These are phyloP conservation scores for Zaprionus taronus DNA, from an alignment of 1,140 invertebrate genomes.

Conservation along the genomic window DNA sequence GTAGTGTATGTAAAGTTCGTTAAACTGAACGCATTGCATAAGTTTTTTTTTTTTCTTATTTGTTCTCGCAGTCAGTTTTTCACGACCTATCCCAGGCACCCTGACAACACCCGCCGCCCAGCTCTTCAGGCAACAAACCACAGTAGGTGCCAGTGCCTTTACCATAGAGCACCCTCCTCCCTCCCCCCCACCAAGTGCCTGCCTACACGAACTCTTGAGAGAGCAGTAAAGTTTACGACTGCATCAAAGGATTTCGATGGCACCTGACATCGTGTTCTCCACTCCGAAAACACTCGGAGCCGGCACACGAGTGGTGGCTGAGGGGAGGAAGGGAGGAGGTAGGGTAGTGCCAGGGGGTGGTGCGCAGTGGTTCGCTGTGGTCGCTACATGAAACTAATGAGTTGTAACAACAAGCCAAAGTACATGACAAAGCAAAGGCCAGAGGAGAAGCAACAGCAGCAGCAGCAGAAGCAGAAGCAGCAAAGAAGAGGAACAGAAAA, in stretches of 20 bases:
- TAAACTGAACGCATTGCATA: neutral
- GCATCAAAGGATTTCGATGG: slow-evolving; percentile 68
- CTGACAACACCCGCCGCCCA: no score
- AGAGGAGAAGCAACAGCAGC: slow-evolving; percentile 10
- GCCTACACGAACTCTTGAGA: slow-evolving; percentile 37
- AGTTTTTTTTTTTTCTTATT: slow-evolving; percentile 11
- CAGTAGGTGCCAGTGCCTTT: neutral
- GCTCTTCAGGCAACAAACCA: no score
- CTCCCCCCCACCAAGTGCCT: neutral
- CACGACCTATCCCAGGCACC: neutral
- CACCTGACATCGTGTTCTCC: slow-evolving; percentile 36
- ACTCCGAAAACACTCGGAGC: slow-evolving; percentile 8
- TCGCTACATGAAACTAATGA: slow-evolving; percentile 68
- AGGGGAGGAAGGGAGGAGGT: no score
- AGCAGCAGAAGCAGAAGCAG: neutral
- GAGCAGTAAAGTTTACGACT: slow-evolving; percentile 65
- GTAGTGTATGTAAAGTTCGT: neutral
- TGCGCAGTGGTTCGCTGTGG: slow-evolving; percentile 1
- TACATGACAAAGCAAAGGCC: slow-evolving; percentile 50
- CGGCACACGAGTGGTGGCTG: neutral
- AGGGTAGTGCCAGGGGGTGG: neutral
- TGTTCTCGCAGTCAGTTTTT: slow-evolving; percentile 13
- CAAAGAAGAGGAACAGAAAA: neutral
- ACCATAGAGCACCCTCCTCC: neutral
- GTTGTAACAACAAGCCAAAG: slow-evolving; percentile 70